Conservation (phyloP, 1,140 invertebrate genomes). For the Gryon sp. region DNA sequence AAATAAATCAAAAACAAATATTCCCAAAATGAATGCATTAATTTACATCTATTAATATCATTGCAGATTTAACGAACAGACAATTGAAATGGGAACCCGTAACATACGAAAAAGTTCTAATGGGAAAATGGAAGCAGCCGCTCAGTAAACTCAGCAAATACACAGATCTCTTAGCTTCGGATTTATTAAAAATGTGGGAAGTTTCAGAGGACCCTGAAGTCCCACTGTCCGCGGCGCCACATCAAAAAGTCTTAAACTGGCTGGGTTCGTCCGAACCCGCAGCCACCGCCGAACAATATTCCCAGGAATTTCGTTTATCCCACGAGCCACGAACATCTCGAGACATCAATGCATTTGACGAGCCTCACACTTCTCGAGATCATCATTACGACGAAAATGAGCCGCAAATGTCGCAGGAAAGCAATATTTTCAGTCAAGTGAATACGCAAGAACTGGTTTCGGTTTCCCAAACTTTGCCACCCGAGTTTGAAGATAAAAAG, state of each 20-base stretch:
- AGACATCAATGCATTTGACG: not conserved
- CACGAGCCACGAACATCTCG: no score
- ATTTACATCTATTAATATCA: slow-evolving; percentile 12
- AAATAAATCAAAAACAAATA: no score
- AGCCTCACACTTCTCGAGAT: slow-evolving; percentile 9
- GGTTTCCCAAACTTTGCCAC: slow-evolving; percentile 71
- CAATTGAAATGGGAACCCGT: slow-evolving; percentile 54
- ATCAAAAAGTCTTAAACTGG: slow-evolving; percentile 76
- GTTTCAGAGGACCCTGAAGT: slow-evolving; percentile 65
- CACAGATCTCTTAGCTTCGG: slow-evolving; percentile 73
- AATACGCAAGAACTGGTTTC: slow-evolving; percentile 70
- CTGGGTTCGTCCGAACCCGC: slow-evolving; percentile 42
- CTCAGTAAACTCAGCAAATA: slow-evolving; percentile 69
- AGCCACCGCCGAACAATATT: no score
- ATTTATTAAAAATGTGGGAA: slow-evolving; percentile 73
- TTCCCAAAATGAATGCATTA: no score
- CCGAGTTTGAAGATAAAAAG: not conserved
- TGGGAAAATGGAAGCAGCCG: slow-evolving; percentile 69
- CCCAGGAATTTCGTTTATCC: no score
- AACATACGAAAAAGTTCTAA: slow-evolving; percentile 6
- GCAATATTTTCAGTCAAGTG: slow-evolving; percentile 45
- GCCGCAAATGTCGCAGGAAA: slow-evolving; percentile 38
- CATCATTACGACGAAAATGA: no score
- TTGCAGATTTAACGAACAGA: slow-evolving; percentile 68
- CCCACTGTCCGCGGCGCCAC: slow-evolving; percentile 55